A percentile compares a stretch with the other conserved stretches of the same genome.
Evolutionary conservation across 2,888 invertebrate genomes (phyloP).

Genomic region (Seira sanloemensis): DNA sequence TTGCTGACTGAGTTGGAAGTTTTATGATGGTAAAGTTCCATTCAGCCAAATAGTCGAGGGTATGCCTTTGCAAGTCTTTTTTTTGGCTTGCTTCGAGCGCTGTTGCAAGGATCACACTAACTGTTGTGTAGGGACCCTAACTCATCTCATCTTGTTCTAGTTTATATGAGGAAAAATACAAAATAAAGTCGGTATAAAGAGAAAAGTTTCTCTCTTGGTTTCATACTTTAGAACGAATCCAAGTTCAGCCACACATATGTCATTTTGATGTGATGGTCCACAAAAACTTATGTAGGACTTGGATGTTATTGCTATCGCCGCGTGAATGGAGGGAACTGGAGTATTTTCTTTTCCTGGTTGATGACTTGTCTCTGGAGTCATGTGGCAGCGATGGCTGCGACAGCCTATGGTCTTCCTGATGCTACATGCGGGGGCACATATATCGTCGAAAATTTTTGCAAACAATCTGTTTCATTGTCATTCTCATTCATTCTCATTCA

Average conservation of each 20-base stretch:
- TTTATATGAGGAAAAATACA: neutral
- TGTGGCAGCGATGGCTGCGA: neutral
- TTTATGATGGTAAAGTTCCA: neutral
- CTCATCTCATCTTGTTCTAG: neutral
- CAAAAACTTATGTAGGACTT: neutral
- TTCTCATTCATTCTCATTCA: too few relatives aligned
- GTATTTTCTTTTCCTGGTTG: neutral
- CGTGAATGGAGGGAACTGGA: slow-evolving; percentile 21
- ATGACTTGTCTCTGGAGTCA: neutral
- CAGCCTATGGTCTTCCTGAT: too few relatives aligned
- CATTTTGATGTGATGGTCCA: neutral
- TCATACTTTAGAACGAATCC: neutral
- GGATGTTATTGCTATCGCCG: slow-evolving; percentile 49
- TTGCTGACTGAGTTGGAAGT: slow-evolving; percentile 14
- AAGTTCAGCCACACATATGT: slow-evolving; percentile 7
- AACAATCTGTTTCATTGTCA: too few relatives aligned
- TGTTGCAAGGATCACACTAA: neutral
- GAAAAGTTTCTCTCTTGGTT: neutral
- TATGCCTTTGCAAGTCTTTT: neutral
- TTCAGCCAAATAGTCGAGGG: neutral
- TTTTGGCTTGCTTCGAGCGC: neutral
- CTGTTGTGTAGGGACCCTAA: neutral
- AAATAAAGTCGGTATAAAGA: neutral
- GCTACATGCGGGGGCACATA: too few relatives aligned
- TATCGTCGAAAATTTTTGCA: too few relatives aligned